Evolutionary conservation across 2,113 vertebrate genomes (phyloP).

Genomic region (Onychostoma macrolepis): DNA sequence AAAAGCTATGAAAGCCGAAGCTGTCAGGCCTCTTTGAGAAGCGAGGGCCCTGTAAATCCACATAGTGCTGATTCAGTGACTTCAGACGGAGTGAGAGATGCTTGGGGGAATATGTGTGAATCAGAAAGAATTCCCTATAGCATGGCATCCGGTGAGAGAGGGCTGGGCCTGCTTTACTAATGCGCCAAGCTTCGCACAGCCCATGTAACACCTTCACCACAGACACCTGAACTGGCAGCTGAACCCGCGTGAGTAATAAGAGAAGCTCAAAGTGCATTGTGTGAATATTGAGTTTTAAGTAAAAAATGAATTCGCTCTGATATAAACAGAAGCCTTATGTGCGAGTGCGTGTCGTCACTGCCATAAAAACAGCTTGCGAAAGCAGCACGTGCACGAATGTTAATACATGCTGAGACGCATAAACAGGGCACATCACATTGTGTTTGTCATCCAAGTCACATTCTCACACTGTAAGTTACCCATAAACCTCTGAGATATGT

Average conservation of each 20-base stretch:
- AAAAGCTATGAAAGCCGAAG: slow-evolving; percentile 40
- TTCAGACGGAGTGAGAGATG: slow-evolving; percentile 45
- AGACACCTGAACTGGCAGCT: slow-evolving; percentile 47
- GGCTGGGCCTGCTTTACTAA: slow-evolving; percentile 45
- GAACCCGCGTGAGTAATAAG: neutral
- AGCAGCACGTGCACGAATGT: slow-evolving; percentile 35
- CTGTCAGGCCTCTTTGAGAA: slow-evolving; percentile 36
- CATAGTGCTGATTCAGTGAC: slow-evolving; percentile 50
- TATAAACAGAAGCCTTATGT: slow-evolving; percentile 33
- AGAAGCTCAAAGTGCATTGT: neutral
- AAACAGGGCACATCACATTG: slow-evolving; percentile 51
- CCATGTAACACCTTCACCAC: slow-evolving; percentile 56
- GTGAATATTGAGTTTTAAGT: neutral
- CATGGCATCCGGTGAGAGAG: slow-evolving; percentile 38
- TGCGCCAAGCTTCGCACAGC: slow-evolving; percentile 39
- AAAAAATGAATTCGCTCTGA: neutral
- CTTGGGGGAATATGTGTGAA: slow-evolving; percentile 47
- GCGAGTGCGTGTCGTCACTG: slow-evolving; percentile 20
- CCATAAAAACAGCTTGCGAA: slow-evolving; percentile 46
- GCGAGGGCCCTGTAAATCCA: slow-evolving; percentile 48
- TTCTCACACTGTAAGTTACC: slow-evolving; percentile 55
- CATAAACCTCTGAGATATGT: slow-evolving; percentile 71
- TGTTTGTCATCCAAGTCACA: slow-evolving; percentile 60
- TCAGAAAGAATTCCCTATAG: slow-evolving; percentile 46
- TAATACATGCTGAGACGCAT: slow-evolving; percentile 54